Conservation (phyloP, 2,888 invertebrate species). For the Eulithis prunata region DNA sequence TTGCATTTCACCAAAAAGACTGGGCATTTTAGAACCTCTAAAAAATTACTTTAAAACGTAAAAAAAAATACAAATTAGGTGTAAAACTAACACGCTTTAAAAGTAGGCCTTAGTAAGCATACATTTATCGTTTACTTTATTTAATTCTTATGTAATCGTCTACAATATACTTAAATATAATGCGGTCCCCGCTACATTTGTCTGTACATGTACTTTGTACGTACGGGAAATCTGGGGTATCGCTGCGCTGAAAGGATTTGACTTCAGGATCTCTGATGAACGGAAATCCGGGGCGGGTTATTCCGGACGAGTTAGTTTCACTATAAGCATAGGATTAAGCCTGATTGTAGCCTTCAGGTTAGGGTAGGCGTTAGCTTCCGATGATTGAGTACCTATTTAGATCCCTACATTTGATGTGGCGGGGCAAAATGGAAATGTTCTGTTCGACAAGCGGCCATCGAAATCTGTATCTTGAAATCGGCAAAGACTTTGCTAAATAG, state of each 20-base stretch:
- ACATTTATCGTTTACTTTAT: constrained; percentile 38
- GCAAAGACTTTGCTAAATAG: neutral
- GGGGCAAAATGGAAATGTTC: neutral
- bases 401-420: constrained; percentile 2
- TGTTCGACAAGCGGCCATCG: neutral
- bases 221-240: too few species aligned
- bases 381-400: constrained; percentile 3
- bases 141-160: constrained; percentile 46
- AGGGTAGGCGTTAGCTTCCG: constrained; percentile 10
- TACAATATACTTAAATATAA: constrained; percentile 19
- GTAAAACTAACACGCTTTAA: constrained; percentile 53
- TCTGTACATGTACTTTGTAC: too few species aligned
- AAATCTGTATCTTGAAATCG: too few species aligned
- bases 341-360: constrained; percentile 30
- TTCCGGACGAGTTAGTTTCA: too few species aligned
- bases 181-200: too few species aligned
- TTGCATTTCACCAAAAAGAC: constrained; percentile 28
- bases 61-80: constrained; percentile 38
- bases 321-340: constrained; percentile 24
- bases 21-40: constrained; percentile 20
- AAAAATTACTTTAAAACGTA: neutral
- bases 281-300: too few species aligned
- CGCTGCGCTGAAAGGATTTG: too few species aligned
- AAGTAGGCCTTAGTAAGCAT: constrained; percentile 46
- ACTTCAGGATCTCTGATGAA: too few species aligned